Percentiles rank a stretch among this genome's conserved stretches.
These are phyloP conservation scores for Probosciger aterrimus DNA, from an alignment of 2,113 vertebrate species.

Conservation along the genomic window DNA sequence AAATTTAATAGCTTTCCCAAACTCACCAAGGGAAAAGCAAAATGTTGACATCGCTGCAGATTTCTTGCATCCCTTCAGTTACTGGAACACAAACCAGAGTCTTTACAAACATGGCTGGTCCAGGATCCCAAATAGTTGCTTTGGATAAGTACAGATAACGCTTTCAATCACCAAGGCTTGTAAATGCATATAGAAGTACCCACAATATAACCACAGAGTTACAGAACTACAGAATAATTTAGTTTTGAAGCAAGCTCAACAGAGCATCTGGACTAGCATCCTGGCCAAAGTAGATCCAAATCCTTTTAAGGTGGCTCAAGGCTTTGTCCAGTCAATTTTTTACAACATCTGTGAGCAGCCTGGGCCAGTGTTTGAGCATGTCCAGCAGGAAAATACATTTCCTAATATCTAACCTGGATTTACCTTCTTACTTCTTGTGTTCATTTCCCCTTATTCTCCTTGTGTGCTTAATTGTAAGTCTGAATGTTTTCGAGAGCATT, in stretches of 20 bases:
- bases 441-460: neutral
- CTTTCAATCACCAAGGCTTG: neutral
- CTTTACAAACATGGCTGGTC: neutral
- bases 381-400: neutral
- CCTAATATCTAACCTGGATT: neutral
- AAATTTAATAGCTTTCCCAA: neutral
- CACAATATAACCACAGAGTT: neutral
- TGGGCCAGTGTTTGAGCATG: neutral
- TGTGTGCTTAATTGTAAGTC: accelerated
- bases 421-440: neutral
- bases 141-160: neutral
- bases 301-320: neutral
- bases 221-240: neutral
- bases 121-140: neutral
- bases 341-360: neutral
- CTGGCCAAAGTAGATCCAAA: neutral
- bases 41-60: neutral
- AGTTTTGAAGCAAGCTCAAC: neutral
- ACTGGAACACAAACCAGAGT: neutral
- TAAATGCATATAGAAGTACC: neutral
- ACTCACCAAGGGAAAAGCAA: neutral
- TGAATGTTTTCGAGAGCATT: neutral
- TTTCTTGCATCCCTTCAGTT: neutral
- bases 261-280: neutral
- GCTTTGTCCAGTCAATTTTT: neutral